Evolutionary conservation across 2,888 invertebrate genomes (phyloP).

Genomic region (Callinectes sapidus): DNA sequence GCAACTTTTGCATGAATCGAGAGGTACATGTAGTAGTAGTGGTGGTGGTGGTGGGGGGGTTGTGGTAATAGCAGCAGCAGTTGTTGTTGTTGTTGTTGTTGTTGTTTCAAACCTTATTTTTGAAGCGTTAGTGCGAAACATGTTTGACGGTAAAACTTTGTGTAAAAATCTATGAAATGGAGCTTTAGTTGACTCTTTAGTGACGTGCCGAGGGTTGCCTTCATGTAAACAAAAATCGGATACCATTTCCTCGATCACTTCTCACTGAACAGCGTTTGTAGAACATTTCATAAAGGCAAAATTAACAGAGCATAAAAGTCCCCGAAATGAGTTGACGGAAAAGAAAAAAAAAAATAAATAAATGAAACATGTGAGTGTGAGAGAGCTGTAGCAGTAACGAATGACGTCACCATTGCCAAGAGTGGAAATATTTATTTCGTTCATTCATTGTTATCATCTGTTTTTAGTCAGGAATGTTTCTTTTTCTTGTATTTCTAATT

Average conservation of each 20-base stretch:
- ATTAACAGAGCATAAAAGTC: neutral
- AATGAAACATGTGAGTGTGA: neutral
- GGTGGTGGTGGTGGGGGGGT: no score
- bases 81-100: neutral
- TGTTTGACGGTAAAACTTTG: neutral
- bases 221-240: neutral
- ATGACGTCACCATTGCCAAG: no score
- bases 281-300: neutral
- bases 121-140: neutral
- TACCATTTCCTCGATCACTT: neutral
- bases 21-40: neutral
- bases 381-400: neutral
- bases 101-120: neutral
- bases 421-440: no score
- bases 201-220: neutral
- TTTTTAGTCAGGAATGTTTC: neutral
- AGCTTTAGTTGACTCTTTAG: neutral
- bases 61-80: neutral
- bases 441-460: no score
- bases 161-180: neutral
- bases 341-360: neutral
- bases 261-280: neutral
- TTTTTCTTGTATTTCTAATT: neutral
- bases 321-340: neutral
- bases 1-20: no score